Percentiles rank a stretch among this genome's conserved stretches.
Conservation (phyloP, 2,797 vertebrate genomes). For the Mormyrus proboscirostris region DNA sequence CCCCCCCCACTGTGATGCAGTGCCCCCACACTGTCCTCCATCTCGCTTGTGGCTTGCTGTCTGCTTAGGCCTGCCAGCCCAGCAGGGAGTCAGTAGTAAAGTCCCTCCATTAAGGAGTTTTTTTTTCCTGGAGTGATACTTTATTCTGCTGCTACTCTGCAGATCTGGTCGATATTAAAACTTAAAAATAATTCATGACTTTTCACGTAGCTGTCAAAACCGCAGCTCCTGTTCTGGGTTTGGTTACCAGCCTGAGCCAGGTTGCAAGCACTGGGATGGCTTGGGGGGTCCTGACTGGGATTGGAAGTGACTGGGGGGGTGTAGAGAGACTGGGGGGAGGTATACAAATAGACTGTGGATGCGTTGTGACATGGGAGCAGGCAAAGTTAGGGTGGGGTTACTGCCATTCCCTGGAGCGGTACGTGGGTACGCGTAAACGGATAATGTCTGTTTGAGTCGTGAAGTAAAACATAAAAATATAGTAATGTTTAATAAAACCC, state of each 20-base stretch:
- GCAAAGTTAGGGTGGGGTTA: background rate
- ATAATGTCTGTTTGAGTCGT: background rate
- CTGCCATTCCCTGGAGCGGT: background rate
- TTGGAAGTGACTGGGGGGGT: background rate
- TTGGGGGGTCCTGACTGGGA: background rate
- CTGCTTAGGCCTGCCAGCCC: background rate
- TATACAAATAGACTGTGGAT: background rate
- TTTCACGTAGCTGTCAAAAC: background rate
- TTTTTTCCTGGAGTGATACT: background rate
- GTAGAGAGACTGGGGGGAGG: background rate
- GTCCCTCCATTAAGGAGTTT: background rate
- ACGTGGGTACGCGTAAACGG: background rate
- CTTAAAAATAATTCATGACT: constrained; percentile 6
- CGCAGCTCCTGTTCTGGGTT: background rate
- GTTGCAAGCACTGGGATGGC: background rate
- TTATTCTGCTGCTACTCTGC: background rate
- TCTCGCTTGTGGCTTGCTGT: background rate
- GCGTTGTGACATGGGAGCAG: background rate
- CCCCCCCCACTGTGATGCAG: background rate
- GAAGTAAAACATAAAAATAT: constrained; percentile 3
- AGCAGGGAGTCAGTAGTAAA: background rate
- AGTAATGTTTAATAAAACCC: background rate
- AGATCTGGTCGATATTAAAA: background rate
- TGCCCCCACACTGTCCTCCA: background rate
- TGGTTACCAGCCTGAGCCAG: background rate